A percentile compares a stretch with the other conserved stretches of the same genome.
Evolutionary conservation across 2,797 vertebrate genomes (phyloP).

Genomic region (Sphenodon punctatus): DNA sequence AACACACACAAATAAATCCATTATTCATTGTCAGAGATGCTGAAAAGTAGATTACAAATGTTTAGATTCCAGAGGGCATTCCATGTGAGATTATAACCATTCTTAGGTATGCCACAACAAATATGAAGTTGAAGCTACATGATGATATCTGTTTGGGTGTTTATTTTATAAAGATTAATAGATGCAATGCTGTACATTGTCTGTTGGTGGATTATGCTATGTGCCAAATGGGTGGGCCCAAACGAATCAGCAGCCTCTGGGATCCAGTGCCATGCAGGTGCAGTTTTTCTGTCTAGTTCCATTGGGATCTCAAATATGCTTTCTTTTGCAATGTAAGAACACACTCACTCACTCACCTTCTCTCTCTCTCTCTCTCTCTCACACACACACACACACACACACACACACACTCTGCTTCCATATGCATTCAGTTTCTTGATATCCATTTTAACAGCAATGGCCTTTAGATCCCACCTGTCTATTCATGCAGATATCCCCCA

Average conservation of each 20-base stretch:
- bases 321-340: not conserved
- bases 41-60: rapidly evolving
- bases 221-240: not conserved
- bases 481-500: too few species aligned
- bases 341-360: not conserved
- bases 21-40: too few species aligned
- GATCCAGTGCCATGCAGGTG: rapidly evolving
- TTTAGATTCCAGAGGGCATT: not conserved
- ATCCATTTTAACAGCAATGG: rapidly evolving
- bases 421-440: not conserved
- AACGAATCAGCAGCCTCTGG: not conserved
- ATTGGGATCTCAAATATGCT: not conserved
- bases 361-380: too few species aligned
- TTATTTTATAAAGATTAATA: not conserved
- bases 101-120: not conserved
- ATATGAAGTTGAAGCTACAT: not conserved
- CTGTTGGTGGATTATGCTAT: not conserved
- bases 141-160: not conserved
- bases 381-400: too few species aligned
- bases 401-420: not conserved
- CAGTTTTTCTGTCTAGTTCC: not conserved
- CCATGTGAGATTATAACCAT: not conserved
- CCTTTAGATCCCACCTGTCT: too few species aligned
- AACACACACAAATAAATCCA: too few species aligned
- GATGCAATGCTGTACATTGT: not conserved